phyloP scores from a whole-genome alignment of 1,140 invertebrate species.

The Leptinotarsa defecta region DNA sequence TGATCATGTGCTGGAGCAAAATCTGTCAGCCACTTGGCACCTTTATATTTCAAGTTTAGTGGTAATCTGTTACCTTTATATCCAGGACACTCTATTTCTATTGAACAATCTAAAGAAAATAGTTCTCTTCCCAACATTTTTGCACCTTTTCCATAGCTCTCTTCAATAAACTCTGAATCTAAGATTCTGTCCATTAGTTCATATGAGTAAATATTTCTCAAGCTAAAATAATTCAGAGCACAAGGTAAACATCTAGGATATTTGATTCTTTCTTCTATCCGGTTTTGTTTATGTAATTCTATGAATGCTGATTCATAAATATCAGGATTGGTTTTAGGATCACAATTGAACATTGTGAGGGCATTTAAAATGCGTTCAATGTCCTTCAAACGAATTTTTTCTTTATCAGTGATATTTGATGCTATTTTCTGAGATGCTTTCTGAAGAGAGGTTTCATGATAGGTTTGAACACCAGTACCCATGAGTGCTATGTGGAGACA shows the following conservation, averaged over 20 bases:
- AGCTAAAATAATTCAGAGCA: slow-evolving; percentile 58
- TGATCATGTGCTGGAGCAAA: slow-evolving; percentile 57
- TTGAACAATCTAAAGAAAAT: slow-evolving; percentile 60
- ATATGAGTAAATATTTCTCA: slow-evolving; percentile 58
- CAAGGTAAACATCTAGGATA: slow-evolving; percentile 56
- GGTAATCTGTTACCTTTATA: slow-evolving; percentile 61
- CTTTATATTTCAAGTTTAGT: slow-evolving; percentile 48
- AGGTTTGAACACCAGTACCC: slow-evolving; percentile 54
- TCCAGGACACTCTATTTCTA: slow-evolving; percentile 63
- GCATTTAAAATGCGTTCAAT: slow-evolving; percentile 63
- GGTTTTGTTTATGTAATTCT: slow-evolving; percentile 57
- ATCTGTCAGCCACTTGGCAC: slow-evolving; percentile 58
- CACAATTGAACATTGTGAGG: slow-evolving; percentile 59
- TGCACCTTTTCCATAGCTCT: slow-evolving; percentile 51
- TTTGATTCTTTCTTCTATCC: slow-evolving; percentile 57
- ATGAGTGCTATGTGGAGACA: slow-evolving; percentile 62
- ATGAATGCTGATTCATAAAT: slow-evolving; percentile 57
- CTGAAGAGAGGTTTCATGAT: slow-evolving; percentile 36
- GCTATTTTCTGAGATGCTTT: slow-evolving; percentile 40
- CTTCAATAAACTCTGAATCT: slow-evolving; percentile 55
- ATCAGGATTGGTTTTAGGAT: slow-evolving; percentile 51
- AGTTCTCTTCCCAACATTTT: slow-evolving; percentile 56
- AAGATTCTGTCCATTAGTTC: slow-evolving; percentile 59
- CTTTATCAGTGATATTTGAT: slow-evolving; percentile 42
- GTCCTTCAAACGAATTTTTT: slow-evolving; percentile 63